Percentiles rank a stretch among this genome's conserved stretches.
Evolutionary conservation across 1,140 invertebrate genomes (phyloP).

Genomic region (Pachypeltis micranthus): DNA sequence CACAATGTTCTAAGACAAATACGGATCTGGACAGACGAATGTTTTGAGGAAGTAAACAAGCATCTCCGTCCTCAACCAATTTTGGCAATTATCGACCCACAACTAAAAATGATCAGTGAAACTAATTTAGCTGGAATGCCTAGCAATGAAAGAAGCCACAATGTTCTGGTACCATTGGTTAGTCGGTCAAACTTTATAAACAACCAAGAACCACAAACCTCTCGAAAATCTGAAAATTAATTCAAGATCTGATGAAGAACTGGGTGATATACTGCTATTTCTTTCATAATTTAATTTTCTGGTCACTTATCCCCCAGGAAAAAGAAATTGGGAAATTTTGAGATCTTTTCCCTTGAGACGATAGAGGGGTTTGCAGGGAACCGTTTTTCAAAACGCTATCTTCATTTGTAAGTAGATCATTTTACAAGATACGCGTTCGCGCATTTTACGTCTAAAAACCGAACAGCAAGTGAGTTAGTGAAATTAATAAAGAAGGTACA

Average conservation of each 20-base stretch:
- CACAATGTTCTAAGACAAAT: constrained; percentile 30
- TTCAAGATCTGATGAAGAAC: constrained; percentile 20
- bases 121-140: constrained; percentile 31
- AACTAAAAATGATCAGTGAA: constrained; percentile 31
- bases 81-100: constrained; percentile 30
- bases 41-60: constrained; percentile 32
- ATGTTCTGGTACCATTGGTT: constrained; percentile 25
- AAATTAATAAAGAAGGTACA: no score
- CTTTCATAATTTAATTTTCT: constrained; percentile 22
- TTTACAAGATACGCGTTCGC: constrained; percentile 25
- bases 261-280: constrained; percentile 16
- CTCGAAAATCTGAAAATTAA: constrained; percentile 21
- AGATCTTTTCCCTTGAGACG: constrained; percentile 30
- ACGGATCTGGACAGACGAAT: constrained; percentile 30
- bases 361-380: constrained; percentile 26
- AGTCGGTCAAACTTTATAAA: constrained; percentile 19
- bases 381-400: constrained; percentile 26
- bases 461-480: not conserved
- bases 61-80: constrained; percentile 30
- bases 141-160: constrained; percentile 24
- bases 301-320: constrained; percentile 16
- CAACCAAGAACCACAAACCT: constrained; percentile 23
- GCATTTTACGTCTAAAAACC: constrained; percentile 20
- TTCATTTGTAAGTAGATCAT: constrained; percentile 27
- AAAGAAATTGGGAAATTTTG: constrained; percentile 25